phyloP scores from a whole-genome alignment of 2,888 invertebrate genomes.

The Ectemnius cavifrons region DNA sequence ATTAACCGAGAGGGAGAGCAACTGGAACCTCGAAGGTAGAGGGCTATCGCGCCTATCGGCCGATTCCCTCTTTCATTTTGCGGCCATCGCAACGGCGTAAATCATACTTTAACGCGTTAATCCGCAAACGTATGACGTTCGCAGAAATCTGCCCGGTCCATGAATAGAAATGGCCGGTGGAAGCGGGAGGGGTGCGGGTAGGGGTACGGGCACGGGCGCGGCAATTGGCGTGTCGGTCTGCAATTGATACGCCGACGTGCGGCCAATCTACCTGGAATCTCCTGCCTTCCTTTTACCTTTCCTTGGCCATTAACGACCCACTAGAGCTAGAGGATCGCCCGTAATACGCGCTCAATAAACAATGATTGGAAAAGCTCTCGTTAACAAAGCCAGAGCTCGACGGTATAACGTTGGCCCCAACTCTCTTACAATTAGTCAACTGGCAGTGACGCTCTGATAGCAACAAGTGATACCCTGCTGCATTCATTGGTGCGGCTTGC shows the following conservation, averaged over 20 bases:
- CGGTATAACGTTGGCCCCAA: too few relatives aligned
- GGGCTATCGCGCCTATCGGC: not conserved
- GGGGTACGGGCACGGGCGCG: conserved; percentile 22
- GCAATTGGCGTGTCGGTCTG: conserved; percentile 52
- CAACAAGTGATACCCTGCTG: too few relatives aligned
- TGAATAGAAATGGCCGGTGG: too few relatives aligned
- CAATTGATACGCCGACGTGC: conserved; percentile 28
- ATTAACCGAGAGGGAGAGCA: not conserved
- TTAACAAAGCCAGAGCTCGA: too few relatives aligned
- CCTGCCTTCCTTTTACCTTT: not conserved
- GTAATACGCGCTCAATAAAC: not conserved
- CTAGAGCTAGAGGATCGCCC: not conserved
- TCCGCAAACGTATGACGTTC: conserved; percentile 41
- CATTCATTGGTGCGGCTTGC: too few relatives aligned
- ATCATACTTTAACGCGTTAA: conserved; percentile 55
- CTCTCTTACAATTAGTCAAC: too few relatives aligned
- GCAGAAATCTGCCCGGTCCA: conserved; percentile 36
- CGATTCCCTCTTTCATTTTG: conserved; percentile 29
- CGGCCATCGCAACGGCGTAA: conserved; percentile 41
- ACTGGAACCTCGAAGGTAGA: not conserved
- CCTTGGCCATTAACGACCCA: not conserved
- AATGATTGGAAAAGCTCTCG: too few relatives aligned
- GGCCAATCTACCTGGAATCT: conserved; percentile 27
- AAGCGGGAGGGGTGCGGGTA: not conserved
- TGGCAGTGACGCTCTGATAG: too few relatives aligned